Conservation (phyloP, 92 coral and sea anemone species). For the Parazoanthus atlanticus region DNA sequence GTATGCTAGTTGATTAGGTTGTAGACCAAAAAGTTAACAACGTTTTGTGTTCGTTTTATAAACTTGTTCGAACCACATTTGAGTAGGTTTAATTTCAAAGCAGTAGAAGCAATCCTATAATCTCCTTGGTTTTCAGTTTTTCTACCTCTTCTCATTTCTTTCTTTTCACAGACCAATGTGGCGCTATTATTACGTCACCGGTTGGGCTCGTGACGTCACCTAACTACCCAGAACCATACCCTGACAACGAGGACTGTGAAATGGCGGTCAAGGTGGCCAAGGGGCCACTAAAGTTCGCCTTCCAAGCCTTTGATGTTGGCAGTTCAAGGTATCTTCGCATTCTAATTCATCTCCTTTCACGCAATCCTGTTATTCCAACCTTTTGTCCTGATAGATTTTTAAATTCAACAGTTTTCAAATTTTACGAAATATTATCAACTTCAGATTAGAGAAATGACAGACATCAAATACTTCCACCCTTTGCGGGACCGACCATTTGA, state of each 20-base stretch:
- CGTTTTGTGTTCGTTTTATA: too few relatives aligned
- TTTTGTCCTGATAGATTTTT: too few relatives aligned
- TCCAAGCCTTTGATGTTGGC: constrained; percentile 98
- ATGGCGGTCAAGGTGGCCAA: constrained; percentile 89
- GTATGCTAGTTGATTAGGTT: too few relatives aligned
- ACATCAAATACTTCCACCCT: neutral
- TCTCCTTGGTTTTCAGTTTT: neutral
- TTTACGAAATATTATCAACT: too few relatives aligned
- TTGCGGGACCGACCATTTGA: too few relatives aligned
- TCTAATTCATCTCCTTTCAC: neutral
- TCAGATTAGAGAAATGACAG: too few relatives aligned
- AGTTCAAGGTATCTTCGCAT: constrained; percentile 55
- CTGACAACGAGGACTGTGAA: constrained; percentile 93
- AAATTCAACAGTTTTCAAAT: too few relatives aligned
- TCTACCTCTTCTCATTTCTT: neutral
- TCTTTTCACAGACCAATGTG: constrained; percentile 81
- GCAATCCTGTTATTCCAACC: too few relatives aligned
- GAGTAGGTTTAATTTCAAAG: too few relatives aligned
- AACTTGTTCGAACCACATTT: too few relatives aligned
- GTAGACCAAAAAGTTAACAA: too few relatives aligned
- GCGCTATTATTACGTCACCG: constrained; percentile 88
- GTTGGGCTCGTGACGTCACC: constrained; percentile 97
- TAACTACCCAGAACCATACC: constrained; percentile 97
- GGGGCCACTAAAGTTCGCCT: constrained; percentile 88
- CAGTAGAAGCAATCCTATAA: neutral